Evolutionary conservation across 2,113 vertebrate genomes (phyloP).

Genomic region (Gymnocephalus cernua): DNA sequence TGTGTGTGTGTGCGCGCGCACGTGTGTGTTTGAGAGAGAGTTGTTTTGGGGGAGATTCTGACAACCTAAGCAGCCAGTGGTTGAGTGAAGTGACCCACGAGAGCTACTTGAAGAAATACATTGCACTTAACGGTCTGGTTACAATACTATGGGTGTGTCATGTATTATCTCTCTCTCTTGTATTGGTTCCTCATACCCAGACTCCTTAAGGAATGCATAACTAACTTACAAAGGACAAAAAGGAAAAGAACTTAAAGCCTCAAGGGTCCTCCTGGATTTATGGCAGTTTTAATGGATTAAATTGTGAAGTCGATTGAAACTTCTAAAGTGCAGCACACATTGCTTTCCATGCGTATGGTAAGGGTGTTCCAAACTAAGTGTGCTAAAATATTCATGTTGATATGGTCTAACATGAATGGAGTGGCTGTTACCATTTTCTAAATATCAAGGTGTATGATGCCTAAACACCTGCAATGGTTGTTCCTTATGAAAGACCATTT

Average conservation of each 20-base stretch:
- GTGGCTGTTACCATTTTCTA: too few relatives aligned
- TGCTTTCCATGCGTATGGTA: too few relatives aligned
- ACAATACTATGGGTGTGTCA: slow-evolving; percentile 5
- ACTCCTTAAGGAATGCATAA: slow-evolving; percentile 32
- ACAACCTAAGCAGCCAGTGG: slow-evolving; percentile 53
- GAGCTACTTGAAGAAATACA: slow-evolving; percentile 56
- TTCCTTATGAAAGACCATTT: neutral
- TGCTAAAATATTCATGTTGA: too few relatives aligned
- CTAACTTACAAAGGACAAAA: slow-evolving; percentile 4
- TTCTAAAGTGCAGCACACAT: neutral
- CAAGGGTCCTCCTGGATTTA: slow-evolving; percentile 1
- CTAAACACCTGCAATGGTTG: neutral
- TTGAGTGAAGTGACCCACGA: slow-evolving; percentile 55
- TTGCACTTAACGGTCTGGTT: slow-evolving; percentile 56
- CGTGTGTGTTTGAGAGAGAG: too few relatives aligned
- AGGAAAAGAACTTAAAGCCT: slow-evolving; percentile 3
- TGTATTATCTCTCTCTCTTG: slow-evolving; percentile 18
- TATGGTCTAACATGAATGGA: too few relatives aligned
- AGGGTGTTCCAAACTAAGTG: too few relatives aligned
- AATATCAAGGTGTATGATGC: too few relatives aligned
- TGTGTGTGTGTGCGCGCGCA: too few relatives aligned
- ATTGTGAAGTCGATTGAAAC: neutral
- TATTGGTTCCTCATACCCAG: slow-evolving; percentile 23
- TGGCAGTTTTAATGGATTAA: neutral
- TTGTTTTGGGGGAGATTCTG: slow-evolving; percentile 46